These are phyloP conservation scores for Budorcas taxicolor DNA, from an alignment of 2,113 vertebrate genomes.

Conservation along the genomic window DNA sequence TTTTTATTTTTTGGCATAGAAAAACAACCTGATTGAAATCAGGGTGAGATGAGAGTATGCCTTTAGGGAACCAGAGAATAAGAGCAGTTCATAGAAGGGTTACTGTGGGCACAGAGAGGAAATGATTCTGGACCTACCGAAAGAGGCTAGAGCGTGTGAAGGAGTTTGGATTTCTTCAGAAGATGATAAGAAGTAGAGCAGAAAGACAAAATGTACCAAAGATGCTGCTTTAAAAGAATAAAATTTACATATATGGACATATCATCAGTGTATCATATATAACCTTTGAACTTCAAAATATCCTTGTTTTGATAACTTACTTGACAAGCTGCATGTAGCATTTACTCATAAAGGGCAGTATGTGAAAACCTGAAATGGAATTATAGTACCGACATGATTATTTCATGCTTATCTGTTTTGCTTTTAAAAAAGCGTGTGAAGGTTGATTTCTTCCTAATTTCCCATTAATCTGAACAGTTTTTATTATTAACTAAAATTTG, in stretches of 20 bases:
- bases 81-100: not conserved
- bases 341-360: not conserved
- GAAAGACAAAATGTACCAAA: not conserved
- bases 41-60: not conserved
- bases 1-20: too few relatives aligned
- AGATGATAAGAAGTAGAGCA: not conserved
- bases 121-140: not conserved
- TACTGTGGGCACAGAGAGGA: not conserved
- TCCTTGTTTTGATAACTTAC: not conserved
- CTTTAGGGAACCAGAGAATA: not conserved
- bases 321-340: not conserved
- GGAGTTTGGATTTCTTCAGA: not conserved
- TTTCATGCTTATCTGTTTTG: not conserved
- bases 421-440: not conserved
- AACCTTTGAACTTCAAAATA: slow-evolving; percentile 22
- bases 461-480: not conserved
- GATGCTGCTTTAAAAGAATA: not conserved
- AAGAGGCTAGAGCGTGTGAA: not conserved
- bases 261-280: not conserved
- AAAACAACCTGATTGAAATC: not conserved
- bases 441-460: not conserved
- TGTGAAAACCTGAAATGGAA: not conserved
- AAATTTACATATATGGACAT: not conserved
- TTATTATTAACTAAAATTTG: not conserved
- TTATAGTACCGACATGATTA: not conserved